Conservation (phyloP, 2,113 vertebrate genomes). For the Empidonax traillii region DNA sequence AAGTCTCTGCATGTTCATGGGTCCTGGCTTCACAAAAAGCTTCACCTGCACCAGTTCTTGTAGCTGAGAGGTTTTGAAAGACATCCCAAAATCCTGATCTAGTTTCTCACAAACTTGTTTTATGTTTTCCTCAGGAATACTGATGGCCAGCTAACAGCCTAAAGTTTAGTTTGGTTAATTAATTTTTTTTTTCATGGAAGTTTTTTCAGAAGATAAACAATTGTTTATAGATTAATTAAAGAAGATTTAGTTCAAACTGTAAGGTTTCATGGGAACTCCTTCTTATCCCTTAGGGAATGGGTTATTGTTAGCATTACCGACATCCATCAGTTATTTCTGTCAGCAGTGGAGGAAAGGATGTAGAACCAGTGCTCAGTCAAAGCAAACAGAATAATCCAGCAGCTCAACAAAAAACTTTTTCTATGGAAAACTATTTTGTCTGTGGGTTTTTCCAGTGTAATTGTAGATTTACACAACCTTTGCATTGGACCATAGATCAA, state of each 20-base stretch:
- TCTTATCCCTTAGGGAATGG: neutral
- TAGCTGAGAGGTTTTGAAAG: neutral
- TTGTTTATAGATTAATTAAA: neutral
- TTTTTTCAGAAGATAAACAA: neutral
- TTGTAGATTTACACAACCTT: neutral
- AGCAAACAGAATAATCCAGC: neutral
- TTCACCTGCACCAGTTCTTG: neutral
- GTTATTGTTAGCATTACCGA: neutral
- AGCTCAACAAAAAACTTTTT: neutral
- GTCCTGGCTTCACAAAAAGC: neutral
- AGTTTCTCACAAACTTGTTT: neutral
- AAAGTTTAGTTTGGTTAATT: neutral
- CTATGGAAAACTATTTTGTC: neutral
- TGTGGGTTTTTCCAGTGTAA: neutral
- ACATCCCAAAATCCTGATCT: neutral
- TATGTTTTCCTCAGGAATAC: neutral
- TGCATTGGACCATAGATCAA: neutral
- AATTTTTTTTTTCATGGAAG: neutral
- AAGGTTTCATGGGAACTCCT: neutral
- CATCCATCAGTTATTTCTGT: neutral
- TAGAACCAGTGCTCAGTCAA: neutral
- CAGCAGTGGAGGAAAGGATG: neutral
- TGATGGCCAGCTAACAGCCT: neutral
- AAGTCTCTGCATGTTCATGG: neutral
- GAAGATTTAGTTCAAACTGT: neutral